Evolutionary conservation across 2,797 vertebrate species (phyloP).

Genomic region (Sebastes aleutianus): DNA sequence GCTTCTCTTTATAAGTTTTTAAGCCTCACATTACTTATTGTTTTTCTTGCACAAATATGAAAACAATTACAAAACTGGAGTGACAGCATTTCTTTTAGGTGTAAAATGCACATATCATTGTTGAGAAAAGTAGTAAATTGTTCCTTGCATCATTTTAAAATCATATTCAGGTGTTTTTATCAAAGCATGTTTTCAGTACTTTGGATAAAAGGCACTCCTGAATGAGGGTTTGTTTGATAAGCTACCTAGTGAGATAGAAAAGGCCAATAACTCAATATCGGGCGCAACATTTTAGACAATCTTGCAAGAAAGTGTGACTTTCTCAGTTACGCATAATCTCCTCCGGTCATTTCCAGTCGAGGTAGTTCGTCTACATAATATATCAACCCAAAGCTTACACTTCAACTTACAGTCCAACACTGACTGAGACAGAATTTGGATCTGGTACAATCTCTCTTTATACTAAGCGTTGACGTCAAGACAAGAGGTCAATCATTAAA

Average conservation of each 20-base stretch:
- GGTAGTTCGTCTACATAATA: background rate
- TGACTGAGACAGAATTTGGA: background rate
- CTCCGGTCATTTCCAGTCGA: background rate
- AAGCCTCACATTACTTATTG: background rate
- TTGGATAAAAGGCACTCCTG: conserved; percentile 22
- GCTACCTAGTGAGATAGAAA: background rate
- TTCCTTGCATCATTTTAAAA: background rate
- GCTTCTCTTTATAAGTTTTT: background rate
- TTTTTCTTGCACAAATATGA: background rate
- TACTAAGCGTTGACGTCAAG: background rate
- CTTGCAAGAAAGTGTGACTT: background rate
- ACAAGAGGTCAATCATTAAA: conserved; percentile 13
- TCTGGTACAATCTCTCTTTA: too few relatives aligned
- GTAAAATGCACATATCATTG: background rate
- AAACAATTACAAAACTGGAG: background rate
- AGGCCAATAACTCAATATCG: background rate
- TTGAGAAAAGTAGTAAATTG: background rate
- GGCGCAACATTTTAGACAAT: background rate
- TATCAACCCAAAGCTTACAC: background rate
- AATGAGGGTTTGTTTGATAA: background rate
- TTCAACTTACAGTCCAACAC: background rate
- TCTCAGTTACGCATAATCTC: background rate
- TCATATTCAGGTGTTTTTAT: background rate
- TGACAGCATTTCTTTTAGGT: background rate
- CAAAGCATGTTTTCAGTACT: background rate